Evolutionary conservation across 2,888 invertebrate species (phyloP), one percentile per base, ranked within the genome.

Genomic region (Calameuta pallipes): DNA sequence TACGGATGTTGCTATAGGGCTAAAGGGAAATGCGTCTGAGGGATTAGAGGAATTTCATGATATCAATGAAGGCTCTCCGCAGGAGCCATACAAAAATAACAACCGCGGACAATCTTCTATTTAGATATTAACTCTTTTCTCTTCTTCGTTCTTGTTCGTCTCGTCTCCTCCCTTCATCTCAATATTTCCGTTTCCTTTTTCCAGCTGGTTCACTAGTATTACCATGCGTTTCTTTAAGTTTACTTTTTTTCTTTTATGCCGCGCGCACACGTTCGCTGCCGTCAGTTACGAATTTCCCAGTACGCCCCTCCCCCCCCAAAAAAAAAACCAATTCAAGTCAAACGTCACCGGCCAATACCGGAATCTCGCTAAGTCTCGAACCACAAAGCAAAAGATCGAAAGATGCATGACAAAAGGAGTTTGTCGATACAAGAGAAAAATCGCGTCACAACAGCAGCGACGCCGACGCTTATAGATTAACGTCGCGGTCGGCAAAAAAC

Each of bases 71-170:
- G 71, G 31, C 78, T 83, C 81, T 80, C 83, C 75, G 81, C 82
- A 84, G 83, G 89, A 88, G 87, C 89, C 88, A 90, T 90, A 90
- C 86, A 91, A 91, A 91, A 91, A 91, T 90, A 91, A 91, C 88
- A 90, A 89, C 89, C 88, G 88, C 85, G 86, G 89, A 90, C 87
- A 87, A 90, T 87, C 86, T 88, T 87, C 23, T 56, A 36, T 36
- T 36, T 36, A 56, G 9, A 56, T 56, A 56, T 56, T 56, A 56
- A 56, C 56, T 56, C 83, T 82, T 85, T 82, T 84, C 82, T 84
- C 82, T 84, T 83, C 77, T 82, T 79, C 78, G 75, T 80, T 78
- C 74, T 76, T 35, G 1, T 33, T 36, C 23, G 12, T 23, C 74
- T 37, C 23, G 23, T 34, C 37, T 31, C 36, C 23, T 74, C 74